Conservation (phyloP, 2,888 invertebrate genomes). For the Eupithecia subumbrata region DNA sequence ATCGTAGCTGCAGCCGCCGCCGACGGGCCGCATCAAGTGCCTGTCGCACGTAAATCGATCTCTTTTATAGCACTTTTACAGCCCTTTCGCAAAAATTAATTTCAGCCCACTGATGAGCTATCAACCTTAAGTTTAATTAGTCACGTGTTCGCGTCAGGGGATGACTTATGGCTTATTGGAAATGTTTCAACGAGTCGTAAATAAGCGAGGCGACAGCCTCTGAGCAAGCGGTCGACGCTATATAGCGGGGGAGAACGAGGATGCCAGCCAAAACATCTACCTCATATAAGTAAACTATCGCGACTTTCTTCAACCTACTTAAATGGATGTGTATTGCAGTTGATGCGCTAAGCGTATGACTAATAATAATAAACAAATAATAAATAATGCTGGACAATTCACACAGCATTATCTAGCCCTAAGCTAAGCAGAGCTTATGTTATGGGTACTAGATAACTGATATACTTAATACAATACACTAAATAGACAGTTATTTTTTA, state of each 20-base stretch:
- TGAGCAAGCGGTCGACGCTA: not conserved
- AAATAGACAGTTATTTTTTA: too few species aligned
- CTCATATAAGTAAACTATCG: not conserved
- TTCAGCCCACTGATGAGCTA: conserved; percentile 50
- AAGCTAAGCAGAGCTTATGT: too few species aligned
- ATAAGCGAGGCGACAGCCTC: conserved; percentile 21
- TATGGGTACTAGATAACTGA: too few species aligned
- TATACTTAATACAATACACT: too few species aligned
- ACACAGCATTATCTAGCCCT: too few species aligned
- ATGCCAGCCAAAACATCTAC: not conserved
- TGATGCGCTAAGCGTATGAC: not conserved
- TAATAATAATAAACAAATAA: too few species aligned
- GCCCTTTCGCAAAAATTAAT: conserved; percentile 63
- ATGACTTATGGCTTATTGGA: conserved; percentile 74
- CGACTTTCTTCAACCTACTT: not conserved
- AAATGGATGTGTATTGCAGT: not conserved
- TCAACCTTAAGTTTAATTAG: conserved; percentile 68
- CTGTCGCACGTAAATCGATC: conserved; percentile 54
- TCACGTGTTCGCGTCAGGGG: conserved; percentile 60
- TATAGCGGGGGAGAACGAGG: not conserved
- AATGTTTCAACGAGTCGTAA: conserved; percentile 42
- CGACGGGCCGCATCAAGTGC: conserved; percentile 15
- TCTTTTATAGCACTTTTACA: conserved; percentile 58
- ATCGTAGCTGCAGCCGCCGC: not conserved
- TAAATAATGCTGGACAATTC: too few species aligned